A percentile compares a stretch with the other conserved stretches of the same genome.
phyloP scores from a whole-genome alignment of 1,140 invertebrate genomes.

The Heliconius himera region DNA sequence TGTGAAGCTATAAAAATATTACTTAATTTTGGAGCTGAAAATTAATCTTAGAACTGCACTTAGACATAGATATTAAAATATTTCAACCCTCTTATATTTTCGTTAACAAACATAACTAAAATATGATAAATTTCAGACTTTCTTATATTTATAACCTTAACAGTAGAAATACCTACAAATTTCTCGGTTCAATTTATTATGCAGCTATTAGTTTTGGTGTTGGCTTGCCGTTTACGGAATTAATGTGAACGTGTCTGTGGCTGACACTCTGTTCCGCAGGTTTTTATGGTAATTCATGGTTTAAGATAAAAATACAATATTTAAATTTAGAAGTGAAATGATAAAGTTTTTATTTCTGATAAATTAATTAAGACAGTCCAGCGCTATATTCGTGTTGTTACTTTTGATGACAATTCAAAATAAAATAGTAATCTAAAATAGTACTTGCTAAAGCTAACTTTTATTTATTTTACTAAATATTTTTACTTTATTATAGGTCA shows the following conservation, averaged over 20 bases:
- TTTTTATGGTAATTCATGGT: not conserved
- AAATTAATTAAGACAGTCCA: too few species aligned
- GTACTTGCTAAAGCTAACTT: too few species aligned
- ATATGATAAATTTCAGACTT: not conserved
- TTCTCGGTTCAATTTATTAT: constrained; percentile 17
- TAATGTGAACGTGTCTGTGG: constrained; percentile 24
- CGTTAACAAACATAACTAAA: not conserved
- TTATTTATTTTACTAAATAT: too few species aligned
- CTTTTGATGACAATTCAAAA: too few species aligned
- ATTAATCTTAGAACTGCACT: too few species aligned
- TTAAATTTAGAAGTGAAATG: not conserved
- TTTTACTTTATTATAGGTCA: too few species aligned
- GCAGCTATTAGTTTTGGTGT: constrained; percentile 19
- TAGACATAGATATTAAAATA: too few species aligned
- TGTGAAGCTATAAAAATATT: too few species aligned
- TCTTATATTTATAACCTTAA: not conserved
- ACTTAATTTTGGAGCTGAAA: too few species aligned
- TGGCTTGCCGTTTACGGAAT: constrained; percentile 25
- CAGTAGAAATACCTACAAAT: not conserved
- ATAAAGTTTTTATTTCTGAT: not conserved
- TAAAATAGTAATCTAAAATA: too few species aligned
- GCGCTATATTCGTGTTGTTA: not conserved
- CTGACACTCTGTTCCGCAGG: not conserved
- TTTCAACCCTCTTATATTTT: too few species aligned
- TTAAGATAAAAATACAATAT: not conserved